phyloP scores from a whole-genome alignment of 1,140 invertebrate species.

The Ceratoteleas bidentatus region DNA sequence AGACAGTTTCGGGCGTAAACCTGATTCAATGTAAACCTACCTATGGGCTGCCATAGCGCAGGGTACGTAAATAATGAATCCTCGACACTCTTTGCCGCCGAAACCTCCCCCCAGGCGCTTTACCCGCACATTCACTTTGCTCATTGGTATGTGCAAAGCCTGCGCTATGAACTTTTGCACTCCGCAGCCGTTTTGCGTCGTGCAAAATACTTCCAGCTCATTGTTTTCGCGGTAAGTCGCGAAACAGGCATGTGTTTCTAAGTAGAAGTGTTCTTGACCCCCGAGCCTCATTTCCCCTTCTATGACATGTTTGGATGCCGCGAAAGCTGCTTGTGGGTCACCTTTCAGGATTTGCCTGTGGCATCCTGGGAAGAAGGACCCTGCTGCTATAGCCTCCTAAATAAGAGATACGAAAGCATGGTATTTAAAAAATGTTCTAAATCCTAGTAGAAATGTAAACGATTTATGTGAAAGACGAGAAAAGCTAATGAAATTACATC shows the following conservation, averaged over 20 bases:
- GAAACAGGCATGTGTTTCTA: constrained; percentile 91
- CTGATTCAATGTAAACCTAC: constrained; percentile 32
- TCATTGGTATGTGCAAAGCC: constrained; percentile 87
- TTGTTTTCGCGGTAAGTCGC: constrained; percentile 91
- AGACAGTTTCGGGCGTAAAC: too few species aligned
- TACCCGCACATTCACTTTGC: constrained; percentile 88
- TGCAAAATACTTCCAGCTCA: constrained; percentile 92
- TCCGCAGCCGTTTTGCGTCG: constrained; percentile 91
- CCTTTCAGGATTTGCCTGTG: constrained; percentile 87
- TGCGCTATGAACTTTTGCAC: constrained; percentile 88
- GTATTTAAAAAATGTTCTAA: too few species aligned
- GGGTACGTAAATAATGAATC: constrained; percentile 84
- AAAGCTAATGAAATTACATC: constrained; percentile 80
- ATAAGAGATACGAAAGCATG: too few species aligned
- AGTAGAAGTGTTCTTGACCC: constrained; percentile 98
- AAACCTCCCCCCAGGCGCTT: constrained; percentile 97
- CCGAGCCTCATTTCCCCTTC: constrained; percentile 91
- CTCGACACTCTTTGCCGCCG: constrained; percentile 95
- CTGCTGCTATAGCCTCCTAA: constrained; percentile 87
- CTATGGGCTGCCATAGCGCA: constrained; percentile 85
- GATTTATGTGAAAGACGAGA: too few species aligned
- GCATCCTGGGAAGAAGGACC: constrained; percentile 85
- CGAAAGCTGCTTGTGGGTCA: constrained; percentile 85
- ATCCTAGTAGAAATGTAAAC: too few species aligned
- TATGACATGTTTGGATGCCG: constrained; percentile 84